Evolutionary conservation across 2,888 invertebrate genomes (phyloP).

Genomic region (Caenorhabditis sp.): DNA sequence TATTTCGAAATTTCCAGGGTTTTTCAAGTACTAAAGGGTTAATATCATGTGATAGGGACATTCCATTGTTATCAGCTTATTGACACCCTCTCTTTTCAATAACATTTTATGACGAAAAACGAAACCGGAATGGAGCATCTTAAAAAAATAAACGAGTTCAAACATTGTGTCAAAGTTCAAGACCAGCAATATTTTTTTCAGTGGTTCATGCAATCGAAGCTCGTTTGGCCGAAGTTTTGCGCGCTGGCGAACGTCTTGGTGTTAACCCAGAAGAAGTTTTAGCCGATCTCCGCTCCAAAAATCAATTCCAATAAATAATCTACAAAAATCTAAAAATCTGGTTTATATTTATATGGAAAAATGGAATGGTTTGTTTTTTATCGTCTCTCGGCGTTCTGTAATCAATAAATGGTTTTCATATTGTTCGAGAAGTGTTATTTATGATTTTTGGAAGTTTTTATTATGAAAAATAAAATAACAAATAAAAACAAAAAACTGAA

Average conservation of each 20-base stretch:
- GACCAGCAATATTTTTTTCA: no score
- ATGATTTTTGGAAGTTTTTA: no score
- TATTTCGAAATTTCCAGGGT: neutral
- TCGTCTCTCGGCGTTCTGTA: neutral
- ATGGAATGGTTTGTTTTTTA: neutral
- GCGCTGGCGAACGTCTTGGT: constrained; percentile 67
- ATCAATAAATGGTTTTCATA: neutral
- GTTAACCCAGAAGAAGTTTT: constrained; percentile 67
- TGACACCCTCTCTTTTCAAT: neutral
- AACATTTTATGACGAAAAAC: neutral
- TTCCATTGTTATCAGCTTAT: constrained; percentile 1
- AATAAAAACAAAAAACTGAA: no score
- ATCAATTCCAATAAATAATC: constrained; percentile 39
- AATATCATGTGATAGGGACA: neutral
- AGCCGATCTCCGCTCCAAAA: constrained; percentile 58
- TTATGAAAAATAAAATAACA: no score
- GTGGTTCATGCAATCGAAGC: constrained; percentile 67
- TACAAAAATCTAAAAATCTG: neutral
- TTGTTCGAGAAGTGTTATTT: no score
- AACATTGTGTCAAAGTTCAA: no score
- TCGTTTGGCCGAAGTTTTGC: constrained; percentile 64
- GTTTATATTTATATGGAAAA: neutral
- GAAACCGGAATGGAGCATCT: neutral
- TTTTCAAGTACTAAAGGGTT: neutral
- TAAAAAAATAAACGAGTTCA: neutral